phyloP scores from a whole-genome alignment of 2,888 invertebrate species.

The Ischnus inquisitorius region DNA sequence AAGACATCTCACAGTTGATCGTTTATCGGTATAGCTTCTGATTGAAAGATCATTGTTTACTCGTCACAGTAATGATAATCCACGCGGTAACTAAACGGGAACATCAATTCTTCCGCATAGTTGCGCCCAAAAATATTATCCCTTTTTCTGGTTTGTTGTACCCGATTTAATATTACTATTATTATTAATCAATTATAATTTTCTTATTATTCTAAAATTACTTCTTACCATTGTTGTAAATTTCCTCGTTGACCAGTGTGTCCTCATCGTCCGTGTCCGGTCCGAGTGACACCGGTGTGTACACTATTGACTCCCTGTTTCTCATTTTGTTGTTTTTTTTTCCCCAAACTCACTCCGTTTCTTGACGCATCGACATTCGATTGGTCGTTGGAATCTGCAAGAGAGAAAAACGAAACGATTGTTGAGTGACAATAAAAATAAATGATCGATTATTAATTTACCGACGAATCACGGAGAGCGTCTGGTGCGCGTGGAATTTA shows the following conservation, averaged over 20 bases:
- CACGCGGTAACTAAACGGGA: too few relatives aligned
- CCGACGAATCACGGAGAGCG: not conserved
- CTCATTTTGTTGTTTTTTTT: constrained; percentile 75
- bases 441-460: not conserved
- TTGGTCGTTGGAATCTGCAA: constrained; percentile 19
- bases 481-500: not conserved
- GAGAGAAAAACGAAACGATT: constrained; percentile 18
- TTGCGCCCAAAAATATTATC: too few relatives aligned
- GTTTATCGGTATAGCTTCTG: too few relatives aligned
- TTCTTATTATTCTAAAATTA: not conserved
- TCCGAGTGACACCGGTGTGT: constrained; percentile 83
- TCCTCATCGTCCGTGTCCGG: constrained; percentile 84
- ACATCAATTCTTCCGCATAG: too few relatives aligned
- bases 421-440: not conserved
- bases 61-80: too few relatives aligned
- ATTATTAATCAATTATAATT: too few relatives aligned
- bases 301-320: constrained; percentile 82
- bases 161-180: too few relatives aligned
- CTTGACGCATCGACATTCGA: constrained; percentile 28
- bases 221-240: constrained; percentile 83
- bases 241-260: constrained; percentile 83
- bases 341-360: not conserved
- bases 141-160: too few relatives aligned
- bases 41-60: too few relatives aligned
- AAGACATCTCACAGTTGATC: not conserved